Evolutionary conservation across 2,888 invertebrate genomes (phyloP).

Genomic region (Plagodis dolabraria): DNA sequence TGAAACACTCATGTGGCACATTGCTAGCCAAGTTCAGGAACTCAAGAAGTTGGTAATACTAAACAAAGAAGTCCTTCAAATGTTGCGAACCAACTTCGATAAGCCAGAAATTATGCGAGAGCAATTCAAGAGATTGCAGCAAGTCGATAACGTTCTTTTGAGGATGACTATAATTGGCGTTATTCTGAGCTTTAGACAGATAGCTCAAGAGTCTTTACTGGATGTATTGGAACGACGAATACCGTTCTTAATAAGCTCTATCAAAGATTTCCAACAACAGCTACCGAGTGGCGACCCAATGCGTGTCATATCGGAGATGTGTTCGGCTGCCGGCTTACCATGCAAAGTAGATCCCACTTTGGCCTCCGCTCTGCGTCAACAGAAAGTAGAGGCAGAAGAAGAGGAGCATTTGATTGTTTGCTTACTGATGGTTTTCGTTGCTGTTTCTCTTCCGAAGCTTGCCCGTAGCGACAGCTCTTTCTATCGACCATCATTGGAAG

Average conservation of each 20-base stretch:
- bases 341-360: conserved; percentile 98
- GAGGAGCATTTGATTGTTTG: conserved; percentile 98
- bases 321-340: conserved; percentile 96
- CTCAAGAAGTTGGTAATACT: conserved; percentile 95
- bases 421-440: conserved; percentile 98
- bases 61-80: conserved; percentile 96
- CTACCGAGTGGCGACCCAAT: conserved; percentile 95
- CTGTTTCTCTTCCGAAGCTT: conserved; percentile 97
- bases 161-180: conserved; percentile 99
- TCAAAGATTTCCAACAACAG: conserved; percentile 97
- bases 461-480: conserved; percentile 96
- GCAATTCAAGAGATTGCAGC: conserved; percentile 94
- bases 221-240: conserved; percentile 97
- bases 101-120: conserved; percentile 99
- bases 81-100: conserved; percentile 97
- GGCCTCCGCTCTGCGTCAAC: conserved; percentile 94
- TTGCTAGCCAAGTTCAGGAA: conserved; percentile 98
- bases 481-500: conserved; percentile 93
- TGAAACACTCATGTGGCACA: conserved; percentile 99
- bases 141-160: conserved; percentile 97
- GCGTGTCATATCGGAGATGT: conserved; percentile 98
- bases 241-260: conserved; percentile 97
- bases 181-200: conserved; percentile 96
- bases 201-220: conserved; percentile 96
- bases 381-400: conserved; percentile 94